A percentile compares a stretch with the other conserved stretches of the same genome.
These are phyloP conservation scores for Isichthys henryi DNA, from an alignment of 2,113 vertebrate genomes.

Conservation along the genomic window DNA sequence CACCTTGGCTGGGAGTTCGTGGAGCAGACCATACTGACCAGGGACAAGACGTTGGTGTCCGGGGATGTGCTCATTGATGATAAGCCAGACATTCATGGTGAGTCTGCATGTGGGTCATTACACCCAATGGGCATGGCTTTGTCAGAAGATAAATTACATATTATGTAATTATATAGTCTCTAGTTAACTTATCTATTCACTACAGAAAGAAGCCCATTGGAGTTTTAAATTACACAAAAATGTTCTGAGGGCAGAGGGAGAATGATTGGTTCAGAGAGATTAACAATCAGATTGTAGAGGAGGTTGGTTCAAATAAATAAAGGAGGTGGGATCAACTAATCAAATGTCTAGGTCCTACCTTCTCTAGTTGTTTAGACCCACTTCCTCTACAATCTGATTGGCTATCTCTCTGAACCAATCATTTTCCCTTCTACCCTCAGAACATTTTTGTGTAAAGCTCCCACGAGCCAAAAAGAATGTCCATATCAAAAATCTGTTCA, in stretches of 20 bases:
- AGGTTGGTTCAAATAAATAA: too few species aligned
- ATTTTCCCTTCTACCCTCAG: too few species aligned
- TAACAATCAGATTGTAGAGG: too few species aligned
- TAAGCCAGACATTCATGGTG: conserved; percentile 82
- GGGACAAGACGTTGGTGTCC: conserved; percentile 84
- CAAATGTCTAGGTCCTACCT: too few species aligned
- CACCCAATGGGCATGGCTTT: not conserved
- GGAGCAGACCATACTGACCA: conserved; percentile 82
- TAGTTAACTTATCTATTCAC: not conserved
- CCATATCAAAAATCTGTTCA: not conserved
- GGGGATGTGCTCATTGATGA: conserved; percentile 90
- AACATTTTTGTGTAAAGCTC: too few species aligned
- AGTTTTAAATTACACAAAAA: too few species aligned
- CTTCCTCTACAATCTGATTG: too few species aligned
- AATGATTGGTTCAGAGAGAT: too few species aligned
- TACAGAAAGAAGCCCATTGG: not conserved
- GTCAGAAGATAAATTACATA: not conserved
- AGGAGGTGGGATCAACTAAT: too few species aligned
- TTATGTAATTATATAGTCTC: not conserved
- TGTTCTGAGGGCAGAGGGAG: too few species aligned
- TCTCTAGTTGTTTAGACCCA: too few species aligned
- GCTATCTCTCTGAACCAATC: too few species aligned
- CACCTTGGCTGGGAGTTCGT: conserved; percentile 82
- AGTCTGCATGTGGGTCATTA: conserved; percentile 21
- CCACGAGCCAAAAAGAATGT: not conserved